Percentiles rank a stretch among this genome's conserved stretches.
Conservation (phyloP, 2,888 invertebrate species). For the Bedellia somnulentella region DNA sequence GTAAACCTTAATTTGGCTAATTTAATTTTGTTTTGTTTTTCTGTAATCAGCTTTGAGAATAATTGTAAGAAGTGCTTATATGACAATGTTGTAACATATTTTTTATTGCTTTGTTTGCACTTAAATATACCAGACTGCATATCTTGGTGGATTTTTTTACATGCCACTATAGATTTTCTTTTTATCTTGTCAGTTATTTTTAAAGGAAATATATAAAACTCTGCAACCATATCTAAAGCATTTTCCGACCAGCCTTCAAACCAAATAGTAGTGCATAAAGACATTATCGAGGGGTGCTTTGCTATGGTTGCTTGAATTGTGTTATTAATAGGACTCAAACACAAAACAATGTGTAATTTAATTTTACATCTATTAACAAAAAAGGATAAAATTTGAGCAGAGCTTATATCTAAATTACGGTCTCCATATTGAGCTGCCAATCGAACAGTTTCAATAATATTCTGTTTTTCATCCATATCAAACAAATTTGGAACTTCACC, state of each 20-base stretch:
- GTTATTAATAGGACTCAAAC: conserved; percentile 85
- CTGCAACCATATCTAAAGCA: conserved; percentile 78
- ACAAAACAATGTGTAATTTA: conserved; percentile 79
- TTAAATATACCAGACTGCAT: conserved; percentile 65
- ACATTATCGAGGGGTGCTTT: conserved; percentile 81
- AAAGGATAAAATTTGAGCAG: conserved; percentile 70
- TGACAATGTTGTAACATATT: conserved; percentile 84
- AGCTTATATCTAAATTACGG: conserved; percentile 79
- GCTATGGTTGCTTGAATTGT: conserved; percentile 75
- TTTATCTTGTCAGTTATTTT: conserved; percentile 71
- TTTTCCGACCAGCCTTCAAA: conserved; percentile 89
- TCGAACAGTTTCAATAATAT: conserved; percentile 75
- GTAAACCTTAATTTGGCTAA: conserved; percentile 75
- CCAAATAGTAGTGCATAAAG: conserved; percentile 90
- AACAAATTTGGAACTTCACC: conserved; percentile 88
- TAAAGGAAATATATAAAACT: conserved; percentile 73
- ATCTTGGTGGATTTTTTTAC: conserved; percentile 83
- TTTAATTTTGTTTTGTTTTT: conserved; percentile 73
- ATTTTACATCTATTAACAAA: conserved; percentile 79
- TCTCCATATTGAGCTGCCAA: conserved; percentile 74
- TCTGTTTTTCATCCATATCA: conserved; percentile 80
- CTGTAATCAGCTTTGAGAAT: conserved; percentile 70
- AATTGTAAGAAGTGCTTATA: conserved; percentile 80
- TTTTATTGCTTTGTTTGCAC: conserved; percentile 69
- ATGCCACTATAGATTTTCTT: conserved; percentile 69